Percentiles rank a stretch among this genome's conserved stretches.
phyloP scores from a whole-genome alignment of 2,888 invertebrate species.

The Eurytoma adleriae region DNA sequence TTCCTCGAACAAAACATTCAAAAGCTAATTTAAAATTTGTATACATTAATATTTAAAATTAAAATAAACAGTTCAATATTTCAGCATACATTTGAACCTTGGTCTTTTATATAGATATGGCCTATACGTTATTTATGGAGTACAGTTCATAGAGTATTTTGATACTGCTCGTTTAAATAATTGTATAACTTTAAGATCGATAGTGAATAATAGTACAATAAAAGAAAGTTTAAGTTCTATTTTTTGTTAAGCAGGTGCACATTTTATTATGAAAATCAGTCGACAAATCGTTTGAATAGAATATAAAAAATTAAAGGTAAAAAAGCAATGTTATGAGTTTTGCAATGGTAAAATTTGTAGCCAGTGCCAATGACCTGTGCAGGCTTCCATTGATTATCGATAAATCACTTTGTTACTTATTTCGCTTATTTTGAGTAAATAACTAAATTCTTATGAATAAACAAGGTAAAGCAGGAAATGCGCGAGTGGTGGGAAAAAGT shows the following conservation, averaged over 20 bases:
- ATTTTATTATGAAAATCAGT: not conserved
- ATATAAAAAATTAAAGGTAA: not conserved
- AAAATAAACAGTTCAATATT: too few relatives aligned
- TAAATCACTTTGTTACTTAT: not conserved
- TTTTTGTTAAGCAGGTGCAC: not conserved
- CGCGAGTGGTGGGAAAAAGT: not conserved
- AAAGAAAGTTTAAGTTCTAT: too few relatives aligned
- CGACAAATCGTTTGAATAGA: not conserved
- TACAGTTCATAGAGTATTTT: too few relatives aligned
- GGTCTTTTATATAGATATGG: too few relatives aligned
- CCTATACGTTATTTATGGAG: too few relatives aligned
- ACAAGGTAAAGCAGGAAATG: not conserved
- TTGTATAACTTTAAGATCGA: too few relatives aligned
- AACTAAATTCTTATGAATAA: not conserved
- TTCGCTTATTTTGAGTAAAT: not conserved
- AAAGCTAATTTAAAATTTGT: not conserved
- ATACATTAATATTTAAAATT: too few relatives aligned
- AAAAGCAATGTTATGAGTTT: not conserved
- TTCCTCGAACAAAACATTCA: not conserved
- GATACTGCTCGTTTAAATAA: too few relatives aligned
- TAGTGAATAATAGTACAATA: too few relatives aligned
- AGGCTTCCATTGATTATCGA: not conserved
- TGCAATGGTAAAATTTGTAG: slow-evolving; percentile 2
- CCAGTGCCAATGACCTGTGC: slow-evolving; percentile 10
- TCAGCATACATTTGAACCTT: too few relatives aligned